Evolutionary conservation across 2,797 vertebrate species (phyloP).

Genomic region (Pseudochirops cupreus): DNA sequence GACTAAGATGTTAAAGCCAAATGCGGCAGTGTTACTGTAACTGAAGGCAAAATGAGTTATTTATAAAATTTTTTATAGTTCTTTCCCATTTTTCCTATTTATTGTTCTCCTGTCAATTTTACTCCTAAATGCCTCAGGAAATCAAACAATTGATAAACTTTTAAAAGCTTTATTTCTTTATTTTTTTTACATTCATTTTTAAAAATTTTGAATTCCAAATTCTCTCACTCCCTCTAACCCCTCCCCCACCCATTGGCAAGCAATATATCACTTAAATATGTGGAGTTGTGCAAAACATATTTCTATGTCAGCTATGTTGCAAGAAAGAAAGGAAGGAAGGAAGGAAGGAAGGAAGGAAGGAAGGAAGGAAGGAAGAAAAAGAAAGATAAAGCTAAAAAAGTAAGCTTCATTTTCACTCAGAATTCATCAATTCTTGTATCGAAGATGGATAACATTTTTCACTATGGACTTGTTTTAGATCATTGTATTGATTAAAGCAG

Average conservation of each 20-base stretch:
- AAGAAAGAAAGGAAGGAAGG: no score
- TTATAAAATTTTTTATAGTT: neutral
- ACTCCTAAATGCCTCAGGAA: neutral
- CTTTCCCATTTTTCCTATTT: neutral
- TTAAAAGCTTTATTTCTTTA: neutral
- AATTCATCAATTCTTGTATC: neutral
- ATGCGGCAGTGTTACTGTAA: neutral
- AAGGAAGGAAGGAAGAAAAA: no score
- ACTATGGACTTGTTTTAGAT: neutral
- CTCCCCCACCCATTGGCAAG: neutral
- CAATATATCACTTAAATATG: neutral
- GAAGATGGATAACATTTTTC: neutral
- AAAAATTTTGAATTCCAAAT: neutral
- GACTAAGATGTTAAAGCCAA: neutral
- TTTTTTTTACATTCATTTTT: neutral
- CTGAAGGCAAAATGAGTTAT: neutral
- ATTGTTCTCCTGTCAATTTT: neutral
- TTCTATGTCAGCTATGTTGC: neutral
- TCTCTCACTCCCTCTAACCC: neutral
- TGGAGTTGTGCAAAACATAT: neutral
- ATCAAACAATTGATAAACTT: neutral
- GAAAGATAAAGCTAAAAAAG: neutral
- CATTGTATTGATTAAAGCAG: neutral
- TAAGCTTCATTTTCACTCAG: neutral
- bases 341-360: no score